Evolutionary conservation across 1,140 invertebrate genomes (phyloP).

Genomic region (Drosophila jambulina): DNA sequence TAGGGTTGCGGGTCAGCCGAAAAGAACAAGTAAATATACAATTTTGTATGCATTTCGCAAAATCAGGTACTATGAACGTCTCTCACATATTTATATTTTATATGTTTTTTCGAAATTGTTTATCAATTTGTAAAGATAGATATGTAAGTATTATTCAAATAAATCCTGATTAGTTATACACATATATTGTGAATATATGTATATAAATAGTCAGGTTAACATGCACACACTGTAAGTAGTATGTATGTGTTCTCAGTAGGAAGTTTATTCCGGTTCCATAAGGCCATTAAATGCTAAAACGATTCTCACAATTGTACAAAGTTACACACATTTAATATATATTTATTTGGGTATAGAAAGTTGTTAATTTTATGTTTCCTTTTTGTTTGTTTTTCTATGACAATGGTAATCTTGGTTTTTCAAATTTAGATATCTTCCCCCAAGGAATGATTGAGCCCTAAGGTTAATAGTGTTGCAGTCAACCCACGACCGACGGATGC

Average conservation of each 20-base stretch:
- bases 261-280: slow-evolving; percentile 9
- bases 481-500: not conserved
- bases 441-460: not conserved
- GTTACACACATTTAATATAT: slow-evolving; percentile 10
- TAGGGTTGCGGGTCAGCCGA: slow-evolving; percentile 66
- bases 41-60: slow-evolving; percentile 70
- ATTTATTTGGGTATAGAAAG: slow-evolving; percentile 5
- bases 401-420: slow-evolving; percentile 66
- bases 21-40: slow-evolving; percentile 69
- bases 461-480: too few relatives aligned
- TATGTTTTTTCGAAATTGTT: slow-evolving; percentile 1
- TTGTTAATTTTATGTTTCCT: slow-evolving; percentile 19
- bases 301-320: slow-evolving; percentile 67
- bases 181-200: slow-evolving; percentile 17
- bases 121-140: not conserved
- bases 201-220: slow-evolving; percentile 13
- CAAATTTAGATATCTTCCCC: slow-evolving; percentile 6
- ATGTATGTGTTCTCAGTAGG: slow-evolving; percentile 22
- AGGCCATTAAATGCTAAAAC: slow-evolving; percentile 52
- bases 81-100: slow-evolving; percentile 15
- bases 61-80: slow-evolving; percentile 29
- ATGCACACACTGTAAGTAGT: slow-evolving; percentile 24
- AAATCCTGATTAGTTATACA: slow-evolving; percentile 11
- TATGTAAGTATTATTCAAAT: slow-evolving; percentile 9
- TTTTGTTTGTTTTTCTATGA: slow-evolving; percentile 59